A percentile compares a stretch with the other conserved stretches of the same genome.
These are phyloP conservation scores for Ophiodon elongatus DNA, from an alignment of 2,113 vertebrate species.

Conservation along the genomic window DNA sequence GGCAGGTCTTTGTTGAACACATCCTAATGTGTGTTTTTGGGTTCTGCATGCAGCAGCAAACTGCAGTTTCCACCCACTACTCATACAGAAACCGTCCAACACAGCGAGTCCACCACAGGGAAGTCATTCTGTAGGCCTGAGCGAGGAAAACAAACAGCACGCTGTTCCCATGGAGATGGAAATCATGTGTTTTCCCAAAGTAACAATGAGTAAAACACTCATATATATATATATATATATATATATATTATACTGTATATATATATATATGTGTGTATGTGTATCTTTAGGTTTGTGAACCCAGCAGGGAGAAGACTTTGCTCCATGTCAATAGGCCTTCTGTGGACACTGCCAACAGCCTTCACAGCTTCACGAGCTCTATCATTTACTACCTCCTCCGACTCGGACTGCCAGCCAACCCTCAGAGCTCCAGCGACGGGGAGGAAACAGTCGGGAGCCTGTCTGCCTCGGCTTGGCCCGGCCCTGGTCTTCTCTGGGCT, in stretches of 20 bases:
- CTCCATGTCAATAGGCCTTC: background rate
- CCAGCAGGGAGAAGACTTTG: background rate
- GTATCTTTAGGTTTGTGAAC: constrained; percentile 11
- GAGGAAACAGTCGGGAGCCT: constrained; percentile 59
- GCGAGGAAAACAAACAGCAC: constrained; percentile 23
- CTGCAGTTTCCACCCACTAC: constrained; percentile 31
- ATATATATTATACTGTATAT: background rate
- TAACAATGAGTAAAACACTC: constrained; percentile 28
- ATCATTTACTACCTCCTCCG: constrained; percentile 43
- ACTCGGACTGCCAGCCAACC: constrained; percentile 62
- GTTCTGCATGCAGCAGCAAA: constrained; percentile 12
- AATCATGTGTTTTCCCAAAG: constrained; percentile 20
- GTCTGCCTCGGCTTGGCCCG: constrained; percentile 46
- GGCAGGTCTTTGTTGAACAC: constrained; percentile 1
- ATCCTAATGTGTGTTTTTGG: constrained; percentile 14
- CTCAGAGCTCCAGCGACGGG: constrained; percentile 12
- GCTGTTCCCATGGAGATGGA: background rate
- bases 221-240: background rate
- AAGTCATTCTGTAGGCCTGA: constrained; percentile 13
- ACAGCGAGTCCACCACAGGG: constrained; percentile 2
- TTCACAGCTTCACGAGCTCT: constrained; percentile 25
- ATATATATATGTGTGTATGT: background rate
- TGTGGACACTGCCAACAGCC: constrained; percentile 27
- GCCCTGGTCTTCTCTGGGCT: constrained; percentile 37
- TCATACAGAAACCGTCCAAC: constrained; percentile 8